Percentiles rank a stretch among this genome's conserved stretches.
phyloP scores from a whole-genome alignment of 2,797 vertebrate genomes.

The Danio albolineatus region DNA sequence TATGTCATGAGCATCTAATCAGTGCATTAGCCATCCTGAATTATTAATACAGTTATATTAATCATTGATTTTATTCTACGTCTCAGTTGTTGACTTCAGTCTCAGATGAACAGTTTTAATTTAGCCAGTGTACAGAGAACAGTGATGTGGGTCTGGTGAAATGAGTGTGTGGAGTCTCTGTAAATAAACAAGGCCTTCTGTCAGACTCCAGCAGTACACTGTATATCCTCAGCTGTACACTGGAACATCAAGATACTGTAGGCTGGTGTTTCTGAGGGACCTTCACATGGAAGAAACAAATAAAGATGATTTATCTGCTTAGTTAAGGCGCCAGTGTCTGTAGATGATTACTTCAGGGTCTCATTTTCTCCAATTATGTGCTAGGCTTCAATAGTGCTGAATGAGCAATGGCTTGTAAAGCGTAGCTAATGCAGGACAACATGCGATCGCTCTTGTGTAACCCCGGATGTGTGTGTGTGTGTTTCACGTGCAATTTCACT shows the following conservation, averaged over 20 bases:
- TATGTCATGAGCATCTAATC: no score
- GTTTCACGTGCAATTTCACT: conserved; percentile 53
- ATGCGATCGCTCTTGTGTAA: conserved; percentile 23
- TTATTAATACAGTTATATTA: no score
- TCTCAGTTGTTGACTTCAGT: conserved; percentile 6
- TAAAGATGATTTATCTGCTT: conserved; percentile 77
- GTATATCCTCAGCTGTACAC: conserved; percentile 55
- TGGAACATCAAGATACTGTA: conserved; percentile 56
- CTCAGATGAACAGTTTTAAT: neutral
- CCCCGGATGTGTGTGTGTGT: conserved; percentile 23
- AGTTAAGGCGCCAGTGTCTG: conserved; percentile 70
- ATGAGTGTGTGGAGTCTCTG: neutral
- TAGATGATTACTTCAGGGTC: conserved; percentile 73
- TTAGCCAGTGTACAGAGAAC: conserved; percentile 4
- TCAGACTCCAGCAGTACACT: no score
- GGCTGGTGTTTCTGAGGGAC: conserved; percentile 60
- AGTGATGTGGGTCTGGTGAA: neutral
- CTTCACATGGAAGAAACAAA: conserved; percentile 26
- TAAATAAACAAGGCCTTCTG: conserved; percentile 12
- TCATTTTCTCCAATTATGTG: conserved; percentile 70
- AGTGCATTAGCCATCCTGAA: neutral
- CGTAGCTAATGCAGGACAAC: conserved; percentile 49
- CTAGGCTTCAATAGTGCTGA: conserved; percentile 60
- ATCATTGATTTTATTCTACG: neutral
- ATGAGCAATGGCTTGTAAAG: conserved; percentile 70